Conservation (phyloP, 2,888 invertebrate species). For the Apamea epomidion region DNA sequence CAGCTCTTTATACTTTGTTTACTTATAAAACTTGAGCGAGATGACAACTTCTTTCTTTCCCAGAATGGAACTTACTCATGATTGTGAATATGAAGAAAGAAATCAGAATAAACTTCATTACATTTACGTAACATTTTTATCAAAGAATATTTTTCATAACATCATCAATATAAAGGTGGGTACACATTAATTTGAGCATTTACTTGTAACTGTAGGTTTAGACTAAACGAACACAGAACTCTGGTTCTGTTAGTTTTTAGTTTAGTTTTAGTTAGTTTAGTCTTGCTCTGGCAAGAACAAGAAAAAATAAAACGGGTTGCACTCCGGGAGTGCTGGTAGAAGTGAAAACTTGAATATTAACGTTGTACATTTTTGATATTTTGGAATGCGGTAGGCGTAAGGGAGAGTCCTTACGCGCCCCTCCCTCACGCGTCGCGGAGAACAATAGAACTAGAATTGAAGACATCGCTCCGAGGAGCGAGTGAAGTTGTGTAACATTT, state of each 20-base stretch:
- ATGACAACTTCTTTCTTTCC: slow-evolving; percentile 29
- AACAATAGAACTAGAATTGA: too few relatives aligned
- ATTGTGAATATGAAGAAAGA: slow-evolving; percentile 30
- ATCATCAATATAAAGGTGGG: slow-evolving; percentile 21
- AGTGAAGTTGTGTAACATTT: neutral
- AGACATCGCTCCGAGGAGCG: too few relatives aligned
- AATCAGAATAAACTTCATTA: slow-evolving; percentile 38
- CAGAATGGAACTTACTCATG: slow-evolving; percentile 45
- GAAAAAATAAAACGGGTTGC: too few relatives aligned
- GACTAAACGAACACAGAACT: neutral
- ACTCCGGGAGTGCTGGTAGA: too few relatives aligned
- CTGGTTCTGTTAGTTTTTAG: too few relatives aligned
- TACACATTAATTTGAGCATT: neutral
- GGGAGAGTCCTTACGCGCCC: too few relatives aligned
- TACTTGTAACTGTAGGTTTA: neutral
- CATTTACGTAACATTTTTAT: slow-evolving; percentile 34
- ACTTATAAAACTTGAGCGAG: slow-evolving; percentile 24
- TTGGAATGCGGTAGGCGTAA: too few relatives aligned
- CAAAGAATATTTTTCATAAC: slow-evolving; percentile 34
- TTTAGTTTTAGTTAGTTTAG: too few relatives aligned
- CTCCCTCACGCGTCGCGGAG: too few relatives aligned
- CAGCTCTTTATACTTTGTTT: slow-evolving; percentile 4
- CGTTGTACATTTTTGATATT: too few relatives aligned
- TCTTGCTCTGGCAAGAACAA: too few relatives aligned
- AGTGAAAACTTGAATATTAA: too few relatives aligned